These are phyloP conservation scores for Podotricha telesiphe DNA, from an alignment of 2,888 invertebrate genomes.

Conservation along the genomic window DNA sequence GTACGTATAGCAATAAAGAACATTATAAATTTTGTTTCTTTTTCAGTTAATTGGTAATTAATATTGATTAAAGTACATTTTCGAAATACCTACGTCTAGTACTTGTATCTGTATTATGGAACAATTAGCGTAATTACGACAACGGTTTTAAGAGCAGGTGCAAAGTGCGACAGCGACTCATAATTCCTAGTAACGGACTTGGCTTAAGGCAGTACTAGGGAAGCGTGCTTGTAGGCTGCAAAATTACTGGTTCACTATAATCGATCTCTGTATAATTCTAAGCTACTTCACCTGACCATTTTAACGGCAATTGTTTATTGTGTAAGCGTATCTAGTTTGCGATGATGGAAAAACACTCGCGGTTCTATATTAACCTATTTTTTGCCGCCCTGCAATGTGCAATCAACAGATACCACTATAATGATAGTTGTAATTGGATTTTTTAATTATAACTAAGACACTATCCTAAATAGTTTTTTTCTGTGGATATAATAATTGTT, in stretches of 20 bases:
- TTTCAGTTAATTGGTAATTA: conserved; percentile 26
- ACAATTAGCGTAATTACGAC: conserved; percentile 77
- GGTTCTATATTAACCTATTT: conserved; percentile 39
- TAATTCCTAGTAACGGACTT: conserved; percentile 78
- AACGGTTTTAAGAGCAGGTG: conserved; percentile 79
- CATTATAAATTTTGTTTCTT: background rate
- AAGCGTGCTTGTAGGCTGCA: conserved; percentile 74
- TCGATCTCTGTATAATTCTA: conserved; percentile 71
- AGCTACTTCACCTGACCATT: conserved; percentile 67
- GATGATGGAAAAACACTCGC: conserved; percentile 41
- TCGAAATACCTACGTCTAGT: conserved; percentile 41
- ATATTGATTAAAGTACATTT: conserved; percentile 37
- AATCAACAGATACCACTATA: conserved; percentile 30
- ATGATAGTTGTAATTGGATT: conserved; percentile 29
- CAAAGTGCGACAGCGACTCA: conserved; percentile 67
- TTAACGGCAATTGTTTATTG: conserved; percentile 57
- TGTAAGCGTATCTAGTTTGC: conserved; percentile 46
- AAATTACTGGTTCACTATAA: conserved; percentile 74
- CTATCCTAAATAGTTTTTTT: conserved; percentile 8
- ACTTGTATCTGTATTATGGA: conserved; percentile 47
- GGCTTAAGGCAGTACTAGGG: conserved; percentile 75
- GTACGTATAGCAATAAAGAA: background rate
- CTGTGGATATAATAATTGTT: conserved; percentile 18
- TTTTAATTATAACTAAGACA: conserved; percentile 22
- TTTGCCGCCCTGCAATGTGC: conserved; percentile 42